A percentile compares a stretch with the other conserved stretches of the same genome.
phyloP scores from a whole-genome alignment of 2,797 vertebrate genomes.

The Coregonus ussuriensis region DNA sequence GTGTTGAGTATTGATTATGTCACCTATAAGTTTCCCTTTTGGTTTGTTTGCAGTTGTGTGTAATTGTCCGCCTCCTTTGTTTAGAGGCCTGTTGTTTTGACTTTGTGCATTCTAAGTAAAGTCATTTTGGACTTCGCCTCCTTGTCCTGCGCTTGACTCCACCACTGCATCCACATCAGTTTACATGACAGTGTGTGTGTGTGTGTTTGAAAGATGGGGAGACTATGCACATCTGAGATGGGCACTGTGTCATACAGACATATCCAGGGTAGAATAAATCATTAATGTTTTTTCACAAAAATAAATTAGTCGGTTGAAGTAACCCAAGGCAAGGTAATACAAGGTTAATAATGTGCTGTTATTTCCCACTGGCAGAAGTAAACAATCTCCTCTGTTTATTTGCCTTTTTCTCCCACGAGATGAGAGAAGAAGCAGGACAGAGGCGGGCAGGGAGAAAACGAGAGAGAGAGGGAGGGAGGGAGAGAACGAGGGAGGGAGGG shows the following conservation, averaged over 20 bases:
- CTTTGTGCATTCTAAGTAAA: too few species aligned
- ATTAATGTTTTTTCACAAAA: slow-evolving; percentile 57
- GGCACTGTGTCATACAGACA: slow-evolving; percentile 65
- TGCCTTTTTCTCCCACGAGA: slow-evolving; percentile 73
- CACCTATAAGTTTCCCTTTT: too few species aligned
- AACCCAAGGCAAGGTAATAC: slow-evolving; percentile 76
- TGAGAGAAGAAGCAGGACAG: slow-evolving; percentile 74
- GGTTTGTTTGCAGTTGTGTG: too few species aligned
- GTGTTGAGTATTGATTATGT: too few species aligned
- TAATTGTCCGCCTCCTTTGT: too few species aligned
- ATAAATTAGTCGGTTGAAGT: slow-evolving; percentile 70
- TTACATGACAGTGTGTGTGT: background rate
- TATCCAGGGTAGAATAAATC: slow-evolving; percentile 62
- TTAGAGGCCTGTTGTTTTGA: too few species aligned
- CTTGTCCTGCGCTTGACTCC: too few species aligned
- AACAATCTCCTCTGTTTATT: slow-evolving; percentile 79
- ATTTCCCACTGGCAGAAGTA: slow-evolving; percentile 72
- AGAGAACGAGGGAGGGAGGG: background rate
- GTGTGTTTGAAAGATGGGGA: slow-evolving; percentile 28
- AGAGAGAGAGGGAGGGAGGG: slow-evolving; percentile 17
- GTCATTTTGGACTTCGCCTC: too few species aligned
- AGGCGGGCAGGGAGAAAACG: slow-evolving; percentile 68
- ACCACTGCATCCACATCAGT: too few species aligned
- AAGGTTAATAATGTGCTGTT: slow-evolving; percentile 77
- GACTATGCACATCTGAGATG: slow-evolving; percentile 49